phyloP scores from a whole-genome alignment of 1,140 invertebrate species.

The Nephila pilipes region DNA sequence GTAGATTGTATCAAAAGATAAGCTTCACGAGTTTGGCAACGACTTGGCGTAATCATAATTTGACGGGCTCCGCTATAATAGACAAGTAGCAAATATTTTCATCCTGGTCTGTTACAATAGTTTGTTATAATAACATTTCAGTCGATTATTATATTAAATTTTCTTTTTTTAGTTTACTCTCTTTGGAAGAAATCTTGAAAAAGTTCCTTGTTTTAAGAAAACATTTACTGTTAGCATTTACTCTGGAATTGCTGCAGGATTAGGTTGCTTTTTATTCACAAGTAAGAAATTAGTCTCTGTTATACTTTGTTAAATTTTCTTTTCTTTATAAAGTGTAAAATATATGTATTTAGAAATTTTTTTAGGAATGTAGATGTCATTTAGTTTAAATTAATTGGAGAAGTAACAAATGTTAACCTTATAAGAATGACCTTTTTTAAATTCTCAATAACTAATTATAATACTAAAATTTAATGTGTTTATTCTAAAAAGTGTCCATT shows the following conservation, averaged over 20 bases:
- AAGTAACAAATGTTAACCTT: no score
- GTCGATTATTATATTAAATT: background rate
- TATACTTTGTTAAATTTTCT: background rate
- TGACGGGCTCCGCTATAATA: no score
- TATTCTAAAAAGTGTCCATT: no score
- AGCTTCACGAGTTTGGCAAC: no score
- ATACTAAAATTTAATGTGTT: no score
- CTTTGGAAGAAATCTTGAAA: conserved; percentile 54
- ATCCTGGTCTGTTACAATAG: no score
- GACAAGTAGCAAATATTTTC: no score
- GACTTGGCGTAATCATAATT: no score
- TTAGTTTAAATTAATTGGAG: background rate
- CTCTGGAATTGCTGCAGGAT: conserved; percentile 37
- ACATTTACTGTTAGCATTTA: conserved; percentile 41
- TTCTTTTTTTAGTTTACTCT: conserved; percentile 42
- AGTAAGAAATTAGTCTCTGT: background rate
- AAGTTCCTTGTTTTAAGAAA: conserved; percentile 68
- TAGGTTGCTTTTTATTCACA: conserved; percentile 53
- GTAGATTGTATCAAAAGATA: no score
- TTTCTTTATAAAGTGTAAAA: background rate
- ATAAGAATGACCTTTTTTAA: no score
- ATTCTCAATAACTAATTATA: no score
- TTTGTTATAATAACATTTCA: no score
- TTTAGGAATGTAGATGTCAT: background rate
- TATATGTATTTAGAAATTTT: background rate